These are phyloP conservation scores for Colistium nudipinnis DNA, from an alignment of 2,113 vertebrate species.

Conservation along the genomic window DNA sequence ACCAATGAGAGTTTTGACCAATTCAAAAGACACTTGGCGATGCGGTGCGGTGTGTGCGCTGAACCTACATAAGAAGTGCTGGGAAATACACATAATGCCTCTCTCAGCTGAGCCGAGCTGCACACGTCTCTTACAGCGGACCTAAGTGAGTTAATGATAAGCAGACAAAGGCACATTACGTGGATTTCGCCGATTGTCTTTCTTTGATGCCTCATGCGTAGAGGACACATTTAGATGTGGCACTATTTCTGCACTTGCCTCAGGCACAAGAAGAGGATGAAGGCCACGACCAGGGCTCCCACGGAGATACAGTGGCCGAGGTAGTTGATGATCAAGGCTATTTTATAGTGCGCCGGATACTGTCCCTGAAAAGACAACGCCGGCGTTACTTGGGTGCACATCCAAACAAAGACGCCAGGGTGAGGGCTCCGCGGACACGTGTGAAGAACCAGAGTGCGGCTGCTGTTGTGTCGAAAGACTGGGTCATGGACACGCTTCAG, in stretches of 20 bases:
- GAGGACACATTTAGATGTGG: slow-evolving; percentile 31
- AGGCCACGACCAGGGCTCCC: slow-evolving; percentile 92
- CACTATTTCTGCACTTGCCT: slow-evolving; percentile 86
- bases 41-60: background rate
- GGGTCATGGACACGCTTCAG: slow-evolving; percentile 58
- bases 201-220: slow-evolving; percentile 44
- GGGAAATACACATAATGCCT: slow-evolving; percentile 29
- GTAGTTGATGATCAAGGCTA: slow-evolving; percentile 97
- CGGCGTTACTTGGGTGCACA: slow-evolving; percentile 39
- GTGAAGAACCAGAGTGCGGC: background rate
- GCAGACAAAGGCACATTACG: slow-evolving; percentile 21
- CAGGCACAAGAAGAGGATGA: slow-evolving; percentile 95
- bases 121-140: slow-evolving; percentile 47
- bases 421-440: background rate
- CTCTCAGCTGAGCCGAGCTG: background rate
- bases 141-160: slow-evolving; percentile 65
- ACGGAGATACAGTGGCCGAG: slow-evolving; percentile 96
- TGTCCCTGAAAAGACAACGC: slow-evolving; percentile 86
- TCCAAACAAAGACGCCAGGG: background rate
- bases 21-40: too few relatives aligned
- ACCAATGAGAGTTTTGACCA: too few relatives aligned
- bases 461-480: background rate
- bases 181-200: slow-evolving; percentile 57
- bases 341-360: slow-evolving; percentile 92
- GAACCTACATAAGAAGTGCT: slow-evolving; percentile 5